Evolutionary conservation across 2,113 vertebrate genomes (phyloP).

Genomic region (Gulo gulo): DNA sequence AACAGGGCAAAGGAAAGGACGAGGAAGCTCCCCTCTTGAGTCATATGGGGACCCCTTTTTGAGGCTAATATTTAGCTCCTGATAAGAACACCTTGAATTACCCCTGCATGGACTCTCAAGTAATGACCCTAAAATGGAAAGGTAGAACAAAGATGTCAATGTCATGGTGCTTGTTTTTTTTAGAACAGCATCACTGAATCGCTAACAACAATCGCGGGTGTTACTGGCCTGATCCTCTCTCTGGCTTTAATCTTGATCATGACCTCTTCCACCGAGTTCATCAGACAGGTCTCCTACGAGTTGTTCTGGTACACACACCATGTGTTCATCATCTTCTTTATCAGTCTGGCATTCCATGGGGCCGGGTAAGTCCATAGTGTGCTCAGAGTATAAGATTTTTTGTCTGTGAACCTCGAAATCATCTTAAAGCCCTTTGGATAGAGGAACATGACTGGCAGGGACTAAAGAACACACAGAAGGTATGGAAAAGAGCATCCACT

Average conservation of each 20-base stretch:
- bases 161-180: background rate
- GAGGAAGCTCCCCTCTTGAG: background rate
- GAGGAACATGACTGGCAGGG: background rate
- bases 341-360: conserved; percentile 85
- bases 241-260: conserved; percentile 84
- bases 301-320: conserved; percentile 89
- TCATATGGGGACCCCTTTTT: too few species aligned
- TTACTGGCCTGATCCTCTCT: conserved; percentile 85
- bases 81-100: background rate
- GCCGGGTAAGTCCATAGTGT: conserved; percentile 82
- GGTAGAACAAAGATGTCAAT: background rate
- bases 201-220: conserved; percentile 81
- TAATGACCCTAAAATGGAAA: background rate
- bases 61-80: background rate
- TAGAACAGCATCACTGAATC: conserved; percentile 80
- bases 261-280: conserved; percentile 85
- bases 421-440: background rate
- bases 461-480: background rate
- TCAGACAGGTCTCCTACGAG: conserved; percentile 85
- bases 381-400: background rate
- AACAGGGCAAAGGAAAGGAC: too few species aligned
- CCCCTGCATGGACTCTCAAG: background rate
- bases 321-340: conserved; percentile 84
- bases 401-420: background rate
- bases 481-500: background rate